Conservation (phyloP, 2,888 invertebrate genomes). For the Chorisops tibialis region DNA sequence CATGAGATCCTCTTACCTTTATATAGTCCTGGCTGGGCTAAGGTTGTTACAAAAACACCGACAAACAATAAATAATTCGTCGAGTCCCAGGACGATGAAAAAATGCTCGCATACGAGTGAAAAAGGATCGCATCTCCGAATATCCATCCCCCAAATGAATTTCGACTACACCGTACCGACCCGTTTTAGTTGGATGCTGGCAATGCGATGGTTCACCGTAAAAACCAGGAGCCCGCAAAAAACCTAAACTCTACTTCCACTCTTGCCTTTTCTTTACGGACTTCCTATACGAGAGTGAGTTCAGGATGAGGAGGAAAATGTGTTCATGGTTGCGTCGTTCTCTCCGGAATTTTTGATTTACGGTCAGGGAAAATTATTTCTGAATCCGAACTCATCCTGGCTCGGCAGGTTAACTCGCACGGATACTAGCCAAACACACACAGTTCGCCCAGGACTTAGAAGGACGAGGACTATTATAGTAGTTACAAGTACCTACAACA, state of each 20-base stretch:
- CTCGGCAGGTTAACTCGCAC: not conserved
- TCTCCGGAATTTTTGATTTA: conserved; percentile 12
- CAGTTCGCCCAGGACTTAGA: too few species aligned
- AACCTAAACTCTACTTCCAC: too few species aligned
- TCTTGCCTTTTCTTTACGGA: not conserved
- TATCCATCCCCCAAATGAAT: too few species aligned
- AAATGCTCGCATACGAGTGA: too few species aligned
- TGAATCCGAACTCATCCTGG: not conserved
- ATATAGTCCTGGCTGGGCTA: too few species aligned
- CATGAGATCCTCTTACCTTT: conserved; percentile 24
- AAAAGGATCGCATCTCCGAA: too few species aligned
- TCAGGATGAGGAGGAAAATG: not conserved
- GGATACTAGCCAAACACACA: not conserved
- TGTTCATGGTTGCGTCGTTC: not conserved
- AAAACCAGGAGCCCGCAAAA: too few species aligned
- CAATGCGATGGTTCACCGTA: too few species aligned
- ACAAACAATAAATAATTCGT: conserved; percentile 22
- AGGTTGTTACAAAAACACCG: not conserved
- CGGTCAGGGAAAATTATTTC: conserved; percentile 11
- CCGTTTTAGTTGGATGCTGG: too few species aligned
- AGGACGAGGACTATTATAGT: conserved; percentile 1
- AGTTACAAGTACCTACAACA: not conserved
- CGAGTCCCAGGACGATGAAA: too few species aligned
- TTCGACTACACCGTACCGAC: too few species aligned
- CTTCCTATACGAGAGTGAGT: not conserved